phyloP scores from a whole-genome alignment of 53 echinoderm and acorn worm genomes.

The Crossaster papposus region DNA sequence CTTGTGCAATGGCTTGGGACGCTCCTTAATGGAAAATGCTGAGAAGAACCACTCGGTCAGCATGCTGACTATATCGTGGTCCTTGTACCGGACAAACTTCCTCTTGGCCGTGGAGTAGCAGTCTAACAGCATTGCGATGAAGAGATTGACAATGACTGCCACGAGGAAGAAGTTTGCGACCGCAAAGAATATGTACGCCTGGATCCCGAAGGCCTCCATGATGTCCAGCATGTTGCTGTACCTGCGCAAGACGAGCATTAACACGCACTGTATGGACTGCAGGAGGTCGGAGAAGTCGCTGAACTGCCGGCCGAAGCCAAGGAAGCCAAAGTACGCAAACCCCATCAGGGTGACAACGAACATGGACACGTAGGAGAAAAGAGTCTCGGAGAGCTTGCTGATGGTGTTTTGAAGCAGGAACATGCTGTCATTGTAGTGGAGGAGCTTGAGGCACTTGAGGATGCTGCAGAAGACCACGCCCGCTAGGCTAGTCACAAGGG shows the following conservation, averaged over 20 bases:
- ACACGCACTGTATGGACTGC: conserved; percentile 65
- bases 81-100: conserved; percentile 11
- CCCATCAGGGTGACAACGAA: conserved; percentile 51
- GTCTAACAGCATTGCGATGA: conserved; percentile 68
- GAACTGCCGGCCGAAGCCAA: conserved; percentile 69
- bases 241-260: conserved; percentile 71
- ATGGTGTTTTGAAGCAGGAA: conserved; percentile 72
- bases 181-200: conserved; percentile 63
- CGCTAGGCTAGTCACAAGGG: conserved; percentile 55
- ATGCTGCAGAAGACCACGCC: conserved; percentile 76
- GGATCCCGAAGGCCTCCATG: conserved; percentile 50
- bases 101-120: conserved; percentile 52
- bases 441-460: conserved; percentile 85
- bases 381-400: conserved; percentile 40
- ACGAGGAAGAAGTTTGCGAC: conserved; percentile 60
- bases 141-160: conserved; percentile 72
- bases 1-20: neutral
- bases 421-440: conserved; percentile 85
- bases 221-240: conserved; percentile 75
- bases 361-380: conserved; percentile 48
- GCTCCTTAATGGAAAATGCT: conserved; percentile 61
- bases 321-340: conserved; percentile 58
- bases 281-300: conserved; percentile 67
- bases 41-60: conserved; percentile 74
- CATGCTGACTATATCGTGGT: conserved; percentile 62